These are phyloP conservation scores for Halcyon smyrnensis DNA, from an alignment of 2,797 vertebrate genomes.

Conservation along the genomic window DNA sequence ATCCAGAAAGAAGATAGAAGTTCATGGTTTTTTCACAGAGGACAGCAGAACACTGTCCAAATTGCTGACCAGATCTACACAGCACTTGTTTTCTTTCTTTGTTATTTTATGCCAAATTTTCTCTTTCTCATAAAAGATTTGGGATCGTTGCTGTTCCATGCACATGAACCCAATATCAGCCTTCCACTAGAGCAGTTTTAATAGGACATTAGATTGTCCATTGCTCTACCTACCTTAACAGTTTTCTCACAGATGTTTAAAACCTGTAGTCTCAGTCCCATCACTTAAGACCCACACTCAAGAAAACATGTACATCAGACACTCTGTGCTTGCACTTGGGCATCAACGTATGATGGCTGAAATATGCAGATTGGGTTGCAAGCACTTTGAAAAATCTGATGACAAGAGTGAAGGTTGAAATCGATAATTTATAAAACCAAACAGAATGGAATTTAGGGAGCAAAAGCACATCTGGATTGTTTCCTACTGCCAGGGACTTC, in stretches of 20 bases:
- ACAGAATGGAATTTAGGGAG: background rate
- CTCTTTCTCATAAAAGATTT: background rate
- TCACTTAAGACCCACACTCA: background rate
- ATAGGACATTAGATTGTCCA: background rate
- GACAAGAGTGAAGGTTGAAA: background rate
- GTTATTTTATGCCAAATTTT: background rate
- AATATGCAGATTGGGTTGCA: background rate
- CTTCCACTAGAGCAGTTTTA: background rate
- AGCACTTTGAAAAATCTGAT: background rate
- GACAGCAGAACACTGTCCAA: background rate
- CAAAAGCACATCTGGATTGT: background rate
- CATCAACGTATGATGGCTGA: fast-evolving
- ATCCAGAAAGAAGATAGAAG: background rate
- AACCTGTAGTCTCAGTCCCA: background rate
- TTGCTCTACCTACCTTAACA: background rate
- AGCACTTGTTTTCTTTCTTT: background rate
- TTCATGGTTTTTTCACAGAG: background rate
- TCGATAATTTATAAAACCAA: background rate
- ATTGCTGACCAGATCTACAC: background rate
- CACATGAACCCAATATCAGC: background rate
- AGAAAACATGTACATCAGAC: background rate
- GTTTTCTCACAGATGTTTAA: background rate
- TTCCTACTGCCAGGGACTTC: background rate
- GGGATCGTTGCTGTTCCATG: background rate
- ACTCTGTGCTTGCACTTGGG: background rate